These are phyloP conservation scores for Psephotus haematonotus DNA, from an alignment of 2,113 vertebrate genomes.

Conservation along the genomic window DNA sequence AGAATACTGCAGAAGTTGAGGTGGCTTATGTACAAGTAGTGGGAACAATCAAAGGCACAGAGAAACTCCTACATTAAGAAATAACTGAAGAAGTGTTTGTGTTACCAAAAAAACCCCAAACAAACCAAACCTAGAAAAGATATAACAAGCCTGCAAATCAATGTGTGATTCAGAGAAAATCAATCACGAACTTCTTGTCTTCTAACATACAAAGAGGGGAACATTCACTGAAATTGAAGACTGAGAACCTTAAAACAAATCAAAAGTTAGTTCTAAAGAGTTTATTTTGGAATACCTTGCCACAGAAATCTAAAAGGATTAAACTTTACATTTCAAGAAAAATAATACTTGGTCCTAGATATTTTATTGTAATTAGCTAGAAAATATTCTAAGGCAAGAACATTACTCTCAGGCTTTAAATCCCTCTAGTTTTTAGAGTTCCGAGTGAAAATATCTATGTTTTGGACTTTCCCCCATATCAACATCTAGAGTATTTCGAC, in stretches of 20 bases:
- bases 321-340: not conserved
- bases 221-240: not conserved
- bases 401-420: not conserved
- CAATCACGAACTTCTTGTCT: not conserved
- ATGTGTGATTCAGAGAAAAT: not conserved
- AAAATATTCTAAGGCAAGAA: not conserved
- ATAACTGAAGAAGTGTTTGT: not conserved
- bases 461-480: not conserved
- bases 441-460: accelerated
- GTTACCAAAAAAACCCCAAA: not conserved
- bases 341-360: not conserved
- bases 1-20: not conserved
- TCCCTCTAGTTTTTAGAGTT: not conserved
- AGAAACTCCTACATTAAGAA: not conserved
- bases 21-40: not conserved
- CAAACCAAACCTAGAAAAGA: not conserved
- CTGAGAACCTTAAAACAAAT: not conserved
- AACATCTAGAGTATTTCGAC: not conserved
- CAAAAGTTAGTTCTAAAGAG: not conserved
- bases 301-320: not conserved
- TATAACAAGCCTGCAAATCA: not conserved
- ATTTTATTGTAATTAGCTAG: not conserved
- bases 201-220: not conserved
- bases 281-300: not conserved
- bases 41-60: not conserved